A percentile compares a stretch with the other conserved stretches of the same genome.
Evolutionary conservation across 2,797 vertebrate species (phyloP).

Genomic region (Glossophaga mutica): DNA sequence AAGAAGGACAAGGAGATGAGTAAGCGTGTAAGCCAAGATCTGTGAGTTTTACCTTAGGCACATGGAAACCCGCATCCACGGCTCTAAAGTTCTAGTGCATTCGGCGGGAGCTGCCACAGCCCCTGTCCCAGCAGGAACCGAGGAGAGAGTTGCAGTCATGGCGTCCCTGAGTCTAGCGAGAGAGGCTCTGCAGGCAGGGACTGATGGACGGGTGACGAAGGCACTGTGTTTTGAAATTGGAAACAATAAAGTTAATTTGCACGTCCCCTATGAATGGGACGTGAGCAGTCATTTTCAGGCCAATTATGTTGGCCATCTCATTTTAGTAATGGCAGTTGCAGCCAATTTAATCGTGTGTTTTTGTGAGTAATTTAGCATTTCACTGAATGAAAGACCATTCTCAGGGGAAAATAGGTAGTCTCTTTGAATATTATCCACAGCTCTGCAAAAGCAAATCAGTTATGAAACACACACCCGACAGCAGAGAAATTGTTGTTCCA

Average conservation of each 20-base stretch:
- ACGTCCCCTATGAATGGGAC: slow-evolving; percentile 21
- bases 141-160: background rate
- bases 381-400: slow-evolving; percentile 49
- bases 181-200: background rate
- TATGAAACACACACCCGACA: slow-evolving; percentile 42
- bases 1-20: background rate
- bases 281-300: slow-evolving; percentile 44
- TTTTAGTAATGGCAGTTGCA: slow-evolving; percentile 49
- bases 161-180: background rate
- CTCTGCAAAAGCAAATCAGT: slow-evolving; percentile 38
- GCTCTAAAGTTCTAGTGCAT: background rate
- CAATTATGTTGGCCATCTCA: slow-evolving; percentile 59
- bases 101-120: background rate
- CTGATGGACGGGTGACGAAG: slow-evolving; percentile 33
- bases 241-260: slow-evolving; percentile 62
- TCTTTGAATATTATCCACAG: slow-evolving; percentile 48
- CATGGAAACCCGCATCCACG: background rate
- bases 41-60: background rate
- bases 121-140: background rate
- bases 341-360: slow-evolving; percentile 67
- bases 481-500: slow-evolving; percentile 21
- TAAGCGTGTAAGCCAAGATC: background rate
- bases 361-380: slow-evolving; percentile 62
- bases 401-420: background rate
- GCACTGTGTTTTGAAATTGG: background rate